Evolutionary conservation across 2,888 invertebrate genomes (phyloP), one percentile per base, ranked within the genome.

Genomic region (Xestia rhomboidea): DNA sequence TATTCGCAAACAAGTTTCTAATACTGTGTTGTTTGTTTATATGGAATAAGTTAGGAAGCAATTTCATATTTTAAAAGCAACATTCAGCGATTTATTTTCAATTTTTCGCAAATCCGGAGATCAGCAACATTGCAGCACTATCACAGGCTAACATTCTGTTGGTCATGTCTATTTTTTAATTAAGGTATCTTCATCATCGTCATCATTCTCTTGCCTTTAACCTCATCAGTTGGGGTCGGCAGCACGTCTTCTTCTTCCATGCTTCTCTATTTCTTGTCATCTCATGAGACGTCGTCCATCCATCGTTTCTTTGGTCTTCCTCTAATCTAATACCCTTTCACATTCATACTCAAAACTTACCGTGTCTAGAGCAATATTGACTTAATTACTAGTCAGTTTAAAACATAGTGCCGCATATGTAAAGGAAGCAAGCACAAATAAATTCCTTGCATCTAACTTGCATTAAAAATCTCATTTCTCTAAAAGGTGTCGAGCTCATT

Each of bases 1-100:
- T 76, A 51, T 79, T 71, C 10, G 69, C 77, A 79, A 87, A 82
- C 80, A 85, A 82, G 83, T 76, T 77, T 87, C 74, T 82, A 81
- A 81, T 81, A 64, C 44, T 51, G 51, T 24, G 44, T n/a, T 73
- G 70, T 83, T 85, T 84, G 83, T 86, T 84, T 84, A 67, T 78
- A 46, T 1, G 27, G 21, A 77, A 6, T 11, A 30, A 66, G 24
- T 62, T 51, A 15, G n/a, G 38, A 38, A 51, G 15, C 0, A 34
- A 69, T 44, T 3, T 8, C 18, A 24, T 49, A 38, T 77, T 67
- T 49, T 21, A 21, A 46, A 34, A n/a, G 4, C 11, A 18, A 13
- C 15, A 7, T 63, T 7, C 7, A 13, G 2, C 4, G 15, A n/a
- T n/a, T 38, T 15, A n/a, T n/a, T 41, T 41, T 63, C 0, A 44